A percentile compares a stretch with the other conserved stretches of the same genome.
Evolutionary conservation across 2,888 invertebrate species (phyloP).

Genomic region (Alsophila aescularia): DNA sequence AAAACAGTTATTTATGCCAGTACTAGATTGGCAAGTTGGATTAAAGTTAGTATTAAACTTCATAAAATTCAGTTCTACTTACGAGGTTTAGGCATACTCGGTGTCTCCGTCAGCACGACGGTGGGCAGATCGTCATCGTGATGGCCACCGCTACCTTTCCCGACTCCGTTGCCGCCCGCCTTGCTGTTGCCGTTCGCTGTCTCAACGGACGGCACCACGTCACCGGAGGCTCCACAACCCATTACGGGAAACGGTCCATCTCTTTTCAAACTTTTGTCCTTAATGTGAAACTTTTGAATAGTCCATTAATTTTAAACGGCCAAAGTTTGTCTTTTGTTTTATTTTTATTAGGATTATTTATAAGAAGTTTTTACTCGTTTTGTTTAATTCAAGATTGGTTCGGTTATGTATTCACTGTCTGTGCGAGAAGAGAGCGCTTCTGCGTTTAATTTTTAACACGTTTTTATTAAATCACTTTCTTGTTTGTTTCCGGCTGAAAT

Average conservation of each 20-base stretch:
- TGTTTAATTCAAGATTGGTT: too few relatives aligned
- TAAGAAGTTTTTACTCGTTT: background rate
- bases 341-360: background rate
- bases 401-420: too few relatives aligned
- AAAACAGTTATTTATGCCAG: too few relatives aligned
- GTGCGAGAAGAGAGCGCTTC: too few relatives aligned
- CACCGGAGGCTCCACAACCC: conserved; percentile 80
- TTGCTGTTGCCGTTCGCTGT: conserved; percentile 51
- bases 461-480: too few relatives aligned
- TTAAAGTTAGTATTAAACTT: too few relatives aligned
- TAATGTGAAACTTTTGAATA: background rate
- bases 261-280: background rate
- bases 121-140: conserved; percentile 67
- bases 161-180: conserved; percentile 46
- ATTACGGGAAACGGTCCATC: conserved; percentile 46
- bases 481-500: too few relatives aligned
- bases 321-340: background rate
- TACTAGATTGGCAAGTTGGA: background rate
- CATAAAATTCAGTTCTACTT: conserved; percentile 42
- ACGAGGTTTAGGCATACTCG: conserved; percentile 70
- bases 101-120: conserved; percentile 73
- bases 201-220: conserved; percentile 59
- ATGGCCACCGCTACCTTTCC: conserved; percentile 42
- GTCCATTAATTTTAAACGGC: background rate
- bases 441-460: too few relatives aligned